These are phyloP conservation scores for Metaphire vulgaris DNA, from an alignment of 1,140 invertebrate species.

Conservation along the genomic window DNA sequence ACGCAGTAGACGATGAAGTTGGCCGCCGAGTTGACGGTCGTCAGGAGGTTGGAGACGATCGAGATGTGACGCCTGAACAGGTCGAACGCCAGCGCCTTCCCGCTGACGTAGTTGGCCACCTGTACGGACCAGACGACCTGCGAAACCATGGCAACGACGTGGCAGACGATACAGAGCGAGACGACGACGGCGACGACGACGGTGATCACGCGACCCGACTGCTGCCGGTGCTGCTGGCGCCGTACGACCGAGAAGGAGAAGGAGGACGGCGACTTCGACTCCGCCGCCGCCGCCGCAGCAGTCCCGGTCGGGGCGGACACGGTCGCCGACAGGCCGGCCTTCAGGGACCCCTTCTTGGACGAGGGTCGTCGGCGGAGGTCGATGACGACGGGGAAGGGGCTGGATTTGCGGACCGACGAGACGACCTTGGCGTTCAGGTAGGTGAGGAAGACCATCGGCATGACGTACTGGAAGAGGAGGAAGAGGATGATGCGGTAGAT, in stretches of 20 bases:
- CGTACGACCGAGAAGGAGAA: too few relatives aligned
- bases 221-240: too few relatives aligned
- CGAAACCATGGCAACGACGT: conserved; percentile 25
- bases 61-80: conserved; percentile 6
- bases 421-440: conserved; percentile 22
- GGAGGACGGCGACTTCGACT: too few relatives aligned
- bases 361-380: neutral
- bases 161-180: conserved; percentile 23
- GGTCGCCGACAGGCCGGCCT: neutral
- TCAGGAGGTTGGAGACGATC: conserved; percentile 25
- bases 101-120: conserved; percentile 1
- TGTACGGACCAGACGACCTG: conserved; percentile 25
- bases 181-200: conserved; percentile 26
- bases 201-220: conserved; percentile 17
- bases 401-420: conserved; percentile 4
- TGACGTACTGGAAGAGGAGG: conserved; percentile 26
- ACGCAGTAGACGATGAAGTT: conserved; percentile 32
- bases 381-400: conserved; percentile 4
- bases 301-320: neutral
- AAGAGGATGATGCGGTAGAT: conserved; percentile 25
- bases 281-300: too few relatives aligned
- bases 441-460: conserved; percentile 23
- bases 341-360: neutral
- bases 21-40: conserved; percentile 25
- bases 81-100: neutral